Percentiles rank a stretch among this genome's conserved stretches.
phyloP scores from a whole-genome alignment of 2,888 invertebrate species.

The Spilarctia lutea region DNA sequence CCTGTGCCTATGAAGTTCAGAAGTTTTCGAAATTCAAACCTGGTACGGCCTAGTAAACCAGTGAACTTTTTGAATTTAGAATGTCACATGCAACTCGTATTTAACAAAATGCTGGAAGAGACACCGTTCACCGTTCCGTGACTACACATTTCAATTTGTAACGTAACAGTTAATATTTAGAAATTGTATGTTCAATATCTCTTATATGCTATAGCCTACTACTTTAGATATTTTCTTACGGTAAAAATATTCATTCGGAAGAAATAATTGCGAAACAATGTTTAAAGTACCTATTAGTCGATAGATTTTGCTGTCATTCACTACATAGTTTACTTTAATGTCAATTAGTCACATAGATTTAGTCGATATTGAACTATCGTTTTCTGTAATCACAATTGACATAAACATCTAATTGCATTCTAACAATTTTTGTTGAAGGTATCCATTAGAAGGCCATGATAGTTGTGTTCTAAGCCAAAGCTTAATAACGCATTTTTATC shows the following conservation, averaged over 20 bases:
- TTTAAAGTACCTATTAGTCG: background rate
- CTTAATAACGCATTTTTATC: background rate
- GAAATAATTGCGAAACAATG: background rate
- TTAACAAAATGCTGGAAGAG: background rate
- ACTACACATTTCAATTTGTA: background rate
- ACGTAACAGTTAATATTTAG: background rate
- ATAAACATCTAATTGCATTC: background rate
- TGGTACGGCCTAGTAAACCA: background rate
- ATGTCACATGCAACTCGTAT: background rate
- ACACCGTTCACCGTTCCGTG: background rate
- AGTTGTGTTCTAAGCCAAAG: background rate
- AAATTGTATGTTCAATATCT: background rate
- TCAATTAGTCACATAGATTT: background rate
- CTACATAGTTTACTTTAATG: background rate
- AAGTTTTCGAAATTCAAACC: background rate
- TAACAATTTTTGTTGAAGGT: background rate
- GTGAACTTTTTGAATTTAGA: background rate
- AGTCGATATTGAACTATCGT: background rate
- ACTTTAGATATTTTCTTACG: background rate
- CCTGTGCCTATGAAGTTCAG: background rate
- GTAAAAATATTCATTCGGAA: background rate
- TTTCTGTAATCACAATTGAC: background rate
- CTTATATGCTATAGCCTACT: background rate
- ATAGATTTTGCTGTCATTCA: background rate
- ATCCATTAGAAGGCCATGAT: background rate